phyloP scores from a whole-genome alignment of 2,888 invertebrate genomes.

The Trissolcus japonicus region DNA sequence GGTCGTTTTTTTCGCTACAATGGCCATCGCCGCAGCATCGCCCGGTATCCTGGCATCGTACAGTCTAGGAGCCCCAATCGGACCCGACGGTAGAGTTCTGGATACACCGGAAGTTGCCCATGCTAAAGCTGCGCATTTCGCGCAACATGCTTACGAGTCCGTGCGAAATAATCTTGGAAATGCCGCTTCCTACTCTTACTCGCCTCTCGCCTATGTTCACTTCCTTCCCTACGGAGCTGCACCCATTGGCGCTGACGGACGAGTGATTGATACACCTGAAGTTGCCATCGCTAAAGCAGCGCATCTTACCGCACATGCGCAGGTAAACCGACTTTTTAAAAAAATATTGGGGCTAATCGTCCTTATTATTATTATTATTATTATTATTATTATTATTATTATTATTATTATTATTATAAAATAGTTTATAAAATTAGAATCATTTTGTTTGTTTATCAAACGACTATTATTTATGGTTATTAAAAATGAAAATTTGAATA shows the following conservation, averaged over 20 bases:
- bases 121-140: constrained; percentile 53
- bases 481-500: too few species aligned
- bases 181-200: constrained; percentile 27
- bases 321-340: constrained; percentile 13
- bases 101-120: constrained; percentile 56
- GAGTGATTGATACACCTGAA: constrained; percentile 55
- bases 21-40: constrained; percentile 37
- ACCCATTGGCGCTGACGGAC: constrained; percentile 48
- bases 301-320: constrained; percentile 44
- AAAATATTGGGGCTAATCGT: too few species aligned
- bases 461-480: too few species aligned
- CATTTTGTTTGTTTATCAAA: too few species aligned
- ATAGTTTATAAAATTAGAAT: too few species aligned
- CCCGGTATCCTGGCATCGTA: constrained; percentile 40
- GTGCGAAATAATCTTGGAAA: constrained; percentile 42
- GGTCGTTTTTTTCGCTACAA: constrained; percentile 41
- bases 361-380: too few species aligned
- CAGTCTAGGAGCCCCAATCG: constrained; percentile 66
- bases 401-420: too few species aligned
- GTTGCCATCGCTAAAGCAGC: constrained; percentile 49
- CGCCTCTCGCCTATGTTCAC: constrained; percentile 35
- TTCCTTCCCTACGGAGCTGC: constrained; percentile 35
- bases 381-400: too few species aligned
- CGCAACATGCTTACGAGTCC: constrained; percentile 48
- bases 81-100: constrained; percentile 57